A percentile compares a stretch with the other conserved stretches of the same genome.
Conservation (phyloP, 2,888 invertebrate species). For the Trichogramma dendrolimi region DNA sequence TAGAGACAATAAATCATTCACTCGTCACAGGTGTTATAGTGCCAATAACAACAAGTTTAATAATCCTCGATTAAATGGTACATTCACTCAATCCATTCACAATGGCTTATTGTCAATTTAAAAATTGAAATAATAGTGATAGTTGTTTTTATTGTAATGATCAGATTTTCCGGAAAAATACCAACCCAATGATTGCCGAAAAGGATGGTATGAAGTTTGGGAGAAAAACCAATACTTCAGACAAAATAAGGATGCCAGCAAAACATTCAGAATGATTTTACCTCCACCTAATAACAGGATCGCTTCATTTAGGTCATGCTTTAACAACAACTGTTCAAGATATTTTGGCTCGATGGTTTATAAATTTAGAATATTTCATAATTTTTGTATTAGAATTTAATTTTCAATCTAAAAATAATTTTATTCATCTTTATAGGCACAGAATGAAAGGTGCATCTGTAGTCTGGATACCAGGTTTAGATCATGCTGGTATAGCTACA, state of each 20-base stretch:
- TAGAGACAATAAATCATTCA: no score
- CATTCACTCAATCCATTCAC: no score
- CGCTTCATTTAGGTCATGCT: conserved; percentile 95
- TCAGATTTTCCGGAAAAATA: conserved; percentile 48
- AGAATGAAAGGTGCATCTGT: conserved; percentile 66
- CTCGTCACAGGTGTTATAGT: no score
- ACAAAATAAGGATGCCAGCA: conserved; percentile 43
- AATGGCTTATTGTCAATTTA: not conserved
- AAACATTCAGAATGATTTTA: conserved; percentile 77
- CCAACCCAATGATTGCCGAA: conserved; percentile 54
- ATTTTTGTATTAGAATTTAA: conserved; percentile 8
- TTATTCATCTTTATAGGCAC: conserved; percentile 46
- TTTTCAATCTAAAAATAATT: conserved; percentile 6
- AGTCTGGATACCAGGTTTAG: conserved; percentile 91
- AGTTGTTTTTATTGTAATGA: conserved; percentile 2
- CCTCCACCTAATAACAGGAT: conserved; percentile 99
- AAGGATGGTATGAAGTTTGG: conserved; percentile 56
- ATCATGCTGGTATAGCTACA: conserved; percentile 99
- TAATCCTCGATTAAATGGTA: no score
- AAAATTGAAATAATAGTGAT: not conserved
- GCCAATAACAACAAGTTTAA: not conserved
- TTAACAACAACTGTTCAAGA: conserved; percentile 89
- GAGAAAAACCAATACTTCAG: conserved; percentile 52
- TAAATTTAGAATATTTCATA: conserved; percentile 12
- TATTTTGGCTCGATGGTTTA: conserved; percentile 73